Conservation (phyloP, 2,797 vertebrate genomes). For the Pipistrellus nathusii region DNA sequence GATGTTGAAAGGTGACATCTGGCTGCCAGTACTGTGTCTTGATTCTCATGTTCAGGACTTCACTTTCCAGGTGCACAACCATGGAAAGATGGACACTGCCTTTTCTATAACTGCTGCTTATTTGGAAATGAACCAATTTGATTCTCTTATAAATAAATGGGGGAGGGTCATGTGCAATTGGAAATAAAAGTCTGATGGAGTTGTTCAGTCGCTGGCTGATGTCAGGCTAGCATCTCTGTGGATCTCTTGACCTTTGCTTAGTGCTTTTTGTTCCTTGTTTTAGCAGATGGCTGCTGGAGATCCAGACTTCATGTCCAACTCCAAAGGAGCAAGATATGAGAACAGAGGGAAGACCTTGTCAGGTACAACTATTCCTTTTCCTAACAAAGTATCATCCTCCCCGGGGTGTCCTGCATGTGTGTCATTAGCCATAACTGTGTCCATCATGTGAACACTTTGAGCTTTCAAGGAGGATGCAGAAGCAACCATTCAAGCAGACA, state of each 20-base stretch:
- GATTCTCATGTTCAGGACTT: not conserved
- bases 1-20: not conserved
- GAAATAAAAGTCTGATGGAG: not conserved
- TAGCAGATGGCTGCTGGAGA: not conserved
- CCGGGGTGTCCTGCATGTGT: not conserved
- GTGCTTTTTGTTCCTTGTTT: not conserved
- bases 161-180: not conserved
- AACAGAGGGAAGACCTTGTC: not conserved
- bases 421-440: not conserved
- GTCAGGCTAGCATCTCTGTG: not conserved
- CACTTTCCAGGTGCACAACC: not conserved
- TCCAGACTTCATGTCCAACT: not conserved
- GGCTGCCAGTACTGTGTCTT: not conserved
- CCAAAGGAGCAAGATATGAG: not conserved
- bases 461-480: not conserved
- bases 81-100: not conserved
- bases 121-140: constrained; percentile 18
- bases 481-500: not conserved
- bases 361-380: not conserved
- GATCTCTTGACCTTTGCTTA: not conserved
- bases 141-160: not conserved
- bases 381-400: not conserved
- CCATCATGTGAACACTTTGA: not conserved
- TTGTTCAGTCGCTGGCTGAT: not conserved
- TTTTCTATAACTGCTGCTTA: not conserved